Evolutionary conservation across 2,797 vertebrate species (phyloP), one percentile per base, ranked within the genome.

Genomic region (Lagocephalus sceleratus): DNA sequence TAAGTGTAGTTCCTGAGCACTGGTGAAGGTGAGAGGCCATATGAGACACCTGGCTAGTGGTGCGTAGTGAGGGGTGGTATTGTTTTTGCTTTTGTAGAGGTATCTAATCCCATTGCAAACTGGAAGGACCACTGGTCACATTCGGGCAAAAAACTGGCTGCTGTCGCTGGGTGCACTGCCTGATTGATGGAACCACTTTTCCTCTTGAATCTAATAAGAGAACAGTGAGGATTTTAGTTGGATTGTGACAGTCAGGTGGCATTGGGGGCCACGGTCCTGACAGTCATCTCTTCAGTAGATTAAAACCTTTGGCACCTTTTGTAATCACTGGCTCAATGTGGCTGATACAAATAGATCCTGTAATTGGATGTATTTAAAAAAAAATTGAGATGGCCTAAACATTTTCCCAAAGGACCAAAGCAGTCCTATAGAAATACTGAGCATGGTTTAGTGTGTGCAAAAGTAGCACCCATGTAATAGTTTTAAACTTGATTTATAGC

Each of bases 101-200:
- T 62, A 64, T 65, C 59, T 26, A 62, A 64, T 80, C 72, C 60
- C 51, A 65, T 83, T 75, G 75, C 62, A 75, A 67, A 65, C 56
- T 63, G 60, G 47, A 73, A 62, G 63, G 52, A 47, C 58, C 71
- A 51, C 47, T 68, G 61, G 62, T 75, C 71, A 52, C 54, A 75
- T 39, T 61, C n/a, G 15, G 45, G 41, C 65, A 55, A 48, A 53
- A 65, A 68, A 59, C 71, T 54, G 65, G 57, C 57, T 60, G 50
- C 71, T 79, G 73, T 63, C 68, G 65, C 25, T 32, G 68, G 22
- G 49, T 47, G 26, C 61, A 47, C 62, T 40, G 42, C 14, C 69
- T 85, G 84, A 87, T 81, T 54, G 73, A 89, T 82, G 72, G 60
- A 40, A 62, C 41, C 60, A 67, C 54, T 83, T 69, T 69, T 41